A percentile compares a stretch with the other conserved stretches of the same genome.
These are phyloP conservation scores for Diorhabda sublineata DNA, from an alignment of 1,140 invertebrate species.

Conservation along the genomic window DNA sequence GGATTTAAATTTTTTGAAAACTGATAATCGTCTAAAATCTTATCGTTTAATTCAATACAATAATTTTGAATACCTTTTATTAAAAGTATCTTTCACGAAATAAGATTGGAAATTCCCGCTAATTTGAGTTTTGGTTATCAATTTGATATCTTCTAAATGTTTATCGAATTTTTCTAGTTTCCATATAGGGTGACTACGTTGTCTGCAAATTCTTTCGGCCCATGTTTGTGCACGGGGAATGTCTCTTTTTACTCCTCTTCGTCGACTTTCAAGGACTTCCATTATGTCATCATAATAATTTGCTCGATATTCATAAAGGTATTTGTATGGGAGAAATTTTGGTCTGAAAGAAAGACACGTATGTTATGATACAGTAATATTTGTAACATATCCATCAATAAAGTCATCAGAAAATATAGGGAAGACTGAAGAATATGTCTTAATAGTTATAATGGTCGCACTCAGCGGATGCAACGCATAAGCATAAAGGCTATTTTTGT, in stretches of 20 bases:
- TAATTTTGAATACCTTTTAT: slow-evolving; percentile 31
- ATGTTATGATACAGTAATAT: too few species aligned
- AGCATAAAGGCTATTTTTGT: too few species aligned
- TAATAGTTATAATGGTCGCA: too few species aligned
- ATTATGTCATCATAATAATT: slow-evolving; percentile 82
- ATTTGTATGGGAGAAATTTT: slow-evolving; percentile 71
- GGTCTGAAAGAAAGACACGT: slow-evolving; percentile 53
- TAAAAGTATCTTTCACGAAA: slow-evolving; percentile 37
- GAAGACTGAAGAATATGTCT: too few species aligned
- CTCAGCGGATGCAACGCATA: too few species aligned
- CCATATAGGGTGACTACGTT: slow-evolving; percentile 53
- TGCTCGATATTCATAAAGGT: slow-evolving; percentile 74
- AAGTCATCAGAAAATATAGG: too few species aligned
- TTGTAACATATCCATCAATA: too few species aligned
- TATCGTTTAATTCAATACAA: slow-evolving; percentile 6
- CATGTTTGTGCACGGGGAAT: slow-evolving; percentile 72
- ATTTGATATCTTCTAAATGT: slow-evolving; percentile 37
- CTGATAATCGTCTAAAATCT: too few species aligned
- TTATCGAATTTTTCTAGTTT: slow-evolving; percentile 32
- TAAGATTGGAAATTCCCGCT: slow-evolving; percentile 38
- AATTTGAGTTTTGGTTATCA: slow-evolving; percentile 37
- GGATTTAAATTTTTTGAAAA: too few species aligned
- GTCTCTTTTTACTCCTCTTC: slow-evolving; percentile 62
- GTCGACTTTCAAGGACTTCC: slow-evolving; percentile 69
- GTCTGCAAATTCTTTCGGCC: slow-evolving; percentile 72